These are phyloP conservation scores for Cryptocheilus praepositus DNA, from an alignment of 2,888 invertebrate species.

Conservation along the genomic window DNA sequence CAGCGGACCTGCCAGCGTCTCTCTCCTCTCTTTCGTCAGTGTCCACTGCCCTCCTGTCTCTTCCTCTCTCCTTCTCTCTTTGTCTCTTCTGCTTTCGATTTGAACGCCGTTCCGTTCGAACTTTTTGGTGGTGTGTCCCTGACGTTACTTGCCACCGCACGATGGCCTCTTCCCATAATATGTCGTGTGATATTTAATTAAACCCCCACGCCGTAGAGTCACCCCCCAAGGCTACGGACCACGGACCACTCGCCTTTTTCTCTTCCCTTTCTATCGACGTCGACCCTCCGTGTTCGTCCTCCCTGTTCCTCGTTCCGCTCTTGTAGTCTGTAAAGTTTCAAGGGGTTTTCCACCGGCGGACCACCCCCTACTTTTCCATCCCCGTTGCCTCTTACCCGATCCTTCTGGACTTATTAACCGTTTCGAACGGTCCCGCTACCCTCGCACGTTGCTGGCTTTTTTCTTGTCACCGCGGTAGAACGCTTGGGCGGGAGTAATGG, in stretches of 20 bases:
- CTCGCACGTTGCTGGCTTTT: not conserved
- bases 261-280: not conserved
- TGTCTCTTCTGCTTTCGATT: constrained; percentile 15
- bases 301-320: constrained; percentile 46
- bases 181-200: constrained; percentile 70
- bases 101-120: constrained; percentile 40
- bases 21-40: constrained; percentile 8
- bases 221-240: not conserved
- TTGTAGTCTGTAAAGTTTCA: constrained; percentile 65
- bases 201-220: constrained; percentile 47
- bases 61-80: constrained; percentile 6
- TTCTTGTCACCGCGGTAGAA: not conserved
- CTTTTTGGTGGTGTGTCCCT: constrained; percentile 49
- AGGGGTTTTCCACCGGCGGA: constrained; percentile 56
- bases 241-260: too few species aligned
- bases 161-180: constrained; percentile 53
- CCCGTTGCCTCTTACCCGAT: constrained; percentile 9
- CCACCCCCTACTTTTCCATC: constrained; percentile 22
- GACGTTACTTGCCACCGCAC: constrained; percentile 53
- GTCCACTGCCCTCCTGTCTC: not conserved
- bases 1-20: not conserved
- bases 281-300: constrained; percentile 22
- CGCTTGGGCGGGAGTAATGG: constrained; percentile 36
- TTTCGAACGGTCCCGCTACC: constrained; percentile 43
- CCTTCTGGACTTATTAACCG: constrained; percentile 62